phyloP scores from a whole-genome alignment of 2,888 invertebrate genomes.

The Pheosia tremula region DNA sequence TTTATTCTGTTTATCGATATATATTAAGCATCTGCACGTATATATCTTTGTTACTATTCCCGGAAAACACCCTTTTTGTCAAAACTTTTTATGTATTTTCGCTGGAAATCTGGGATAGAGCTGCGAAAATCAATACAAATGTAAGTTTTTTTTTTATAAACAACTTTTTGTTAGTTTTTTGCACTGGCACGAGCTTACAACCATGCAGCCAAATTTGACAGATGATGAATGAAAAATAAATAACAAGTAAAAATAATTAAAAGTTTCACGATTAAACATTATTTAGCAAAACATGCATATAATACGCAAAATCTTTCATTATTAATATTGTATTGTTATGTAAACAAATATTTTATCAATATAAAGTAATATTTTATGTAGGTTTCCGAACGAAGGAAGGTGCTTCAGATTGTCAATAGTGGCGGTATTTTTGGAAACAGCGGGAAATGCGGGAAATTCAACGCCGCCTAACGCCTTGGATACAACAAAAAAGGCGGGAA shows the following conservation, averaged over 20 bases:
- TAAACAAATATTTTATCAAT: too few relatives aligned
- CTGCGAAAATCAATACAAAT: constrained; percentile 79
- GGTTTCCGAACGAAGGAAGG: background rate
- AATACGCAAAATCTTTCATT: too few relatives aligned
- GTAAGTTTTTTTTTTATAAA: constrained; percentile 67
- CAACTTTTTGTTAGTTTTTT: constrained; percentile 54
- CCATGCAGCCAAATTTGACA: constrained; percentile 37
- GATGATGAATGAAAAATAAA: background rate
- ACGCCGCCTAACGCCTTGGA: too few relatives aligned
- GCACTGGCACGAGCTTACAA: constrained; percentile 29
- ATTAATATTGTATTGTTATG: too few relatives aligned
- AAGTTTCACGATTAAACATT: too few relatives aligned
- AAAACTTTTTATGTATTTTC: constrained; percentile 46
- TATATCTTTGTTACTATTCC: constrained; percentile 16
- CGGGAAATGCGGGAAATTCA: background rate
- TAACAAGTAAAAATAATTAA: background rate
- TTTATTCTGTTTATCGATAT: constrained; percentile 16
- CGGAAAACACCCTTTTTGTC: constrained; percentile 30
- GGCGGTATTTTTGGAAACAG: background rate
- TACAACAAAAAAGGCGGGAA: too few relatives aligned
- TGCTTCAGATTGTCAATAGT: background rate
- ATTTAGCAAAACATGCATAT: too few relatives aligned
- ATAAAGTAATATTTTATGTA: background rate
- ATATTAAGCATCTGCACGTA: constrained; percentile 12
- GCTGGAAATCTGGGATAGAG: constrained; percentile 53